A percentile compares a stretch with the other conserved stretches of the same genome.
These are phyloP conservation scores for Plusia festucae DNA, from an alignment of 2,888 invertebrate genomes.

Conservation along the genomic window DNA sequence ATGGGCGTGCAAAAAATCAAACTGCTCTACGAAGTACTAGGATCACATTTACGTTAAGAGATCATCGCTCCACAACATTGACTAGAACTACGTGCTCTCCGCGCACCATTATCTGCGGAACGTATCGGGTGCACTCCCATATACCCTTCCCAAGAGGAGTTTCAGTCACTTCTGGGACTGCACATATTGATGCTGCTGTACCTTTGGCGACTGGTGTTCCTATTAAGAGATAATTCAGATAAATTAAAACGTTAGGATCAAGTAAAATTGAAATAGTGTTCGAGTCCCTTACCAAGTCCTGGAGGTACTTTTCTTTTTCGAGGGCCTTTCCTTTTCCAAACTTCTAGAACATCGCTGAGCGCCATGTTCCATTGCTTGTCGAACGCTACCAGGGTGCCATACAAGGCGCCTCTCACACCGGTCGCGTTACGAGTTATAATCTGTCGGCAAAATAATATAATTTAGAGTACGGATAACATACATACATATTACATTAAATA, in stretches of 20 bases:
- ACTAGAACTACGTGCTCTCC: slow-evolving; percentile 94
- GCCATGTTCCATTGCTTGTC: slow-evolving; percentile 98
- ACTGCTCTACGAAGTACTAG: slow-evolving; percentile 45
- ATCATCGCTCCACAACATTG: slow-evolving; percentile 74
- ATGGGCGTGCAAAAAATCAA: slow-evolving; percentile 27
- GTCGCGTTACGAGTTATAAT: slow-evolving; percentile 93
- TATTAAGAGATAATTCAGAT: slow-evolving; percentile 43
- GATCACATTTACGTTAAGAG: slow-evolving; percentile 36
- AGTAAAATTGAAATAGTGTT: neutral
- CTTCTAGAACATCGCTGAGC: slow-evolving; percentile 94
- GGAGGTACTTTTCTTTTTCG: slow-evolving; percentile 90
- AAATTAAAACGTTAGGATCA: neutral
- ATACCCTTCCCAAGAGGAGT: slow-evolving; percentile 90
- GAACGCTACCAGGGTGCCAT: slow-evolving; percentile 95
- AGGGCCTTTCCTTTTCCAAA: slow-evolving; percentile 91
- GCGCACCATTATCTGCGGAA: slow-evolving; percentile 92
- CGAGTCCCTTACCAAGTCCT: slow-evolving; percentile 83
- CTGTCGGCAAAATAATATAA: slow-evolving; percentile 76
- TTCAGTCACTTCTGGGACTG: slow-evolving; percentile 88
- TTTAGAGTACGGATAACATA: neutral
- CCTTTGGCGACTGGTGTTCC: slow-evolving; percentile 79
- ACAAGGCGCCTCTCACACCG: slow-evolving; percentile 93
- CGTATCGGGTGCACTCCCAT: slow-evolving; percentile 91
- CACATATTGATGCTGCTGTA: slow-evolving; percentile 81
- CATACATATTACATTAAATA: neutral